Conservation (phyloP, 2,797 vertebrate species). For the Ctenopoma multispine region DNA sequence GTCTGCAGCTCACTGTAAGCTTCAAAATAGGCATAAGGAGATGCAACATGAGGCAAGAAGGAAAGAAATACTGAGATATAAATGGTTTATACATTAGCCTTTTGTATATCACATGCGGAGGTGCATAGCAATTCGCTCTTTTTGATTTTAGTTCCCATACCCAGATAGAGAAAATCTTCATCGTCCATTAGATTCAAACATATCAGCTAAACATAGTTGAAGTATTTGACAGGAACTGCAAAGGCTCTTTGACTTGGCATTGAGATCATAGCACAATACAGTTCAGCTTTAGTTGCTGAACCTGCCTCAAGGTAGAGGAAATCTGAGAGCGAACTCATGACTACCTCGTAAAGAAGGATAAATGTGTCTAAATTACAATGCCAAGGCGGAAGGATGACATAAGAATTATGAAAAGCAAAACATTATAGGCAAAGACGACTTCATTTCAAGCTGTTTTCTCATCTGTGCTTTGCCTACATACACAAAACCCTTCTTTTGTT, state of each 20-base stretch:
- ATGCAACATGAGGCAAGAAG: not conserved
- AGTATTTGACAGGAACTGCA: constrained; percentile 32
- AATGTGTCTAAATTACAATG: constrained; percentile 21
- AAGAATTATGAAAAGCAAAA: not conserved
- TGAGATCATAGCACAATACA: constrained; percentile 7
- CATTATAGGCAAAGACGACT: not conserved
- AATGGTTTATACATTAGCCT: not conserved
- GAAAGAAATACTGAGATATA: not conserved
- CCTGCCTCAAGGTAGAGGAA: constrained; percentile 47
- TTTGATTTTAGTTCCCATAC: not conserved
- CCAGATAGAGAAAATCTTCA: constrained; percentile 17
- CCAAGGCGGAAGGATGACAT: not conserved
- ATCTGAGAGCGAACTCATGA: constrained; percentile 23
- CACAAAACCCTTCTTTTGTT: constrained; percentile 17
- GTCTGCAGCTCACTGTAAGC: constrained; percentile 64
- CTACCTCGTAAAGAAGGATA: constrained; percentile 16
- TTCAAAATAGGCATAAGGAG: constrained; percentile 50
- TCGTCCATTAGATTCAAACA: constrained; percentile 4
- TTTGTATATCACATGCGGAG: not conserved
- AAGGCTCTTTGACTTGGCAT: constrained; percentile 10
- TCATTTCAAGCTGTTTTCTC: constrained; percentile 14
- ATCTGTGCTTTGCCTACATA: constrained; percentile 9
- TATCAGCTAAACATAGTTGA: constrained; percentile 1
- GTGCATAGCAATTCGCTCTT: not conserved
- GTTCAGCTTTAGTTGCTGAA: constrained; percentile 34